Conservation (phyloP, 2,888 invertebrate species). For the Agrotis clavis region DNA sequence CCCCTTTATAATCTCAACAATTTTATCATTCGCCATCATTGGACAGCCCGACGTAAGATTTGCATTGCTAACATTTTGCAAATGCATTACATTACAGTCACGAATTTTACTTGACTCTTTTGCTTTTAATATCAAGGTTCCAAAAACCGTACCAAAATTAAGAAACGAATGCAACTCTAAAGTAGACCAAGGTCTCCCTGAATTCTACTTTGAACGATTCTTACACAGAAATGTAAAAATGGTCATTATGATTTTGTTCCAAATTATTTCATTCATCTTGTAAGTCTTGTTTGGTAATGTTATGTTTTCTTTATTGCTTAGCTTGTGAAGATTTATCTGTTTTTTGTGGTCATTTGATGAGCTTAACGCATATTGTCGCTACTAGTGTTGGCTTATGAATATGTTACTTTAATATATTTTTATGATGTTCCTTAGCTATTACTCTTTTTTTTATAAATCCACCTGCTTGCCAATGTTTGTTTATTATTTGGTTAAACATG, state of each 20-base stretch:
- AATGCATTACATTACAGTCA: conserved; percentile 70
- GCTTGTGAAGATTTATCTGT: conserved; percentile 7
- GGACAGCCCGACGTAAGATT: conserved; percentile 35
- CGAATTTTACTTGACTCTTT: conserved; percentile 71
- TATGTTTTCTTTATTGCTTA: conserved; percentile 1
- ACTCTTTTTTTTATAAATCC: background rate
- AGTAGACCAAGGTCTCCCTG: conserved; percentile 76
- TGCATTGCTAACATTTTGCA: conserved; percentile 53
- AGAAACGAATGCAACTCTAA: conserved; percentile 74
- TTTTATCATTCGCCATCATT: conserved; percentile 32
- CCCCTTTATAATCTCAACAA: conserved; percentile 33
- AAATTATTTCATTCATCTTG: conserved; percentile 52
- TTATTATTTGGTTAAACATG: background rate
- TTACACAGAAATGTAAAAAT: conserved; percentile 62
- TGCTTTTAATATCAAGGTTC: conserved; percentile 82
- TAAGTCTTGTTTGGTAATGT: conserved; percentile 11
- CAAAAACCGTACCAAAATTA: conserved; percentile 72
- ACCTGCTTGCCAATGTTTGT: too few species aligned
- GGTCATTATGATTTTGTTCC: conserved; percentile 40
- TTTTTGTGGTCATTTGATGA: conserved; percentile 19
- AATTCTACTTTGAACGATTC: conserved; percentile 69
- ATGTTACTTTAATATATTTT: background rate
- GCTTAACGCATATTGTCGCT: background rate
- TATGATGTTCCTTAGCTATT: background rate
- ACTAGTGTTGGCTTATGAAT: background rate